A percentile compares a stretch with the other conserved stretches of the same genome.
These are phyloP conservation scores for Agrotis clavis DNA, from an alignment of 2,888 invertebrate genomes.

Conservation along the genomic window DNA sequence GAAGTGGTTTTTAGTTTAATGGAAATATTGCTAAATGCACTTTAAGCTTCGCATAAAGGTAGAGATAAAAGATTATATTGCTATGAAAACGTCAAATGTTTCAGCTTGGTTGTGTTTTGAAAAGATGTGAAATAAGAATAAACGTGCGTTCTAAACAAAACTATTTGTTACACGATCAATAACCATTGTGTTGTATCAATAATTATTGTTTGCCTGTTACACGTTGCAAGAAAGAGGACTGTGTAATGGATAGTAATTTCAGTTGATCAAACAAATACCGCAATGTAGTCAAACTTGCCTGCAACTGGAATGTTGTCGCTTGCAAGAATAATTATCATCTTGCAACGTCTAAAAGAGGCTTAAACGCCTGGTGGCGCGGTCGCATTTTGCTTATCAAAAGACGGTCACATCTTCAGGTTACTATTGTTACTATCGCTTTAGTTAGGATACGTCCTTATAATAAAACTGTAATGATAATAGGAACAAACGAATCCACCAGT, in stretches of 20 bases:
- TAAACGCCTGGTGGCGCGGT: not conserved
- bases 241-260: too few relatives aligned
- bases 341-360: too few relatives aligned
- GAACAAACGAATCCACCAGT: too few relatives aligned
- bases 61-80: not conserved
- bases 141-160: not conserved
- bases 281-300: too few relatives aligned
- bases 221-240: too few relatives aligned
- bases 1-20: conserved; percentile 5
- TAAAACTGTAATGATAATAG: not conserved
- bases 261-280: too few relatives aligned
- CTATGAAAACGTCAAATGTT: not conserved
- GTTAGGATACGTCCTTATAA: not conserved
- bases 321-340: too few relatives aligned
- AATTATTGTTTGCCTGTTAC: too few relatives aligned
- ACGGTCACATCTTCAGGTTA: not conserved
- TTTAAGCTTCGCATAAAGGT: not conserved
- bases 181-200: too few relatives aligned
- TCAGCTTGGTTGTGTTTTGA: not conserved
- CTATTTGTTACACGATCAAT: not conserved
- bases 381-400: not conserved
- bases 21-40: conserved; percentile 17
- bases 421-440: not conserved
- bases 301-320: too few relatives aligned
- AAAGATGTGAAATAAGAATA: not conserved